Conservation (phyloP, 2,113 vertebrate genomes). For the Ceyx margarethae region DNA sequence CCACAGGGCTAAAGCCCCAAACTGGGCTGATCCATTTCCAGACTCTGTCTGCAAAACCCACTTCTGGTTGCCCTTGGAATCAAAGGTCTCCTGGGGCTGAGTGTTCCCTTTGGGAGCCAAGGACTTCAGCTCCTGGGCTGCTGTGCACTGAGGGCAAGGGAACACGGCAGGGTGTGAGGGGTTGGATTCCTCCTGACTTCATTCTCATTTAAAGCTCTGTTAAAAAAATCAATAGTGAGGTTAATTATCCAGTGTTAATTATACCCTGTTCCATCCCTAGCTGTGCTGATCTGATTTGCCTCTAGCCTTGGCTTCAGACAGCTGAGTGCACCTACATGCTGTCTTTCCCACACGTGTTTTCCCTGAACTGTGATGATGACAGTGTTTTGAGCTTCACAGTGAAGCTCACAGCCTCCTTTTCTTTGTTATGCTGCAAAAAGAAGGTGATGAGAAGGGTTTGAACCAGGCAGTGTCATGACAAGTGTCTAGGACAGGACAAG, state of each 20-base stretch:
- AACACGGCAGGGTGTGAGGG: accelerated
- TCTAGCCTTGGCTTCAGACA: neutral
- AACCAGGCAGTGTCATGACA: neutral
- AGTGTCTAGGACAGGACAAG: neutral
- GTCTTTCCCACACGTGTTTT: neutral
- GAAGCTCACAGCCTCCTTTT: neutral
- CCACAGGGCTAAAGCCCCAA: neutral
- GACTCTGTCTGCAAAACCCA: neutral
- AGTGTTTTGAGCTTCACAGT: neutral
- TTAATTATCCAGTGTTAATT: neutral
- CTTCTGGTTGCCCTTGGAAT: neutral
- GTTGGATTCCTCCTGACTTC: neutral
- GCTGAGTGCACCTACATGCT: neutral
- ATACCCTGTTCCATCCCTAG: neutral
- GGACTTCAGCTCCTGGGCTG: neutral
- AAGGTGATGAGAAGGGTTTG: neutral
- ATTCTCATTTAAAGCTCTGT: neutral
- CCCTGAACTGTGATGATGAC: neutral
- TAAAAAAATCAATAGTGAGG: neutral
- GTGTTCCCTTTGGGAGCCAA: neutral
- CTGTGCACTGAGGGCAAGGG: neutral
- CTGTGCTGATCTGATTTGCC: neutral
- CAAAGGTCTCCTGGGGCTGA: neutral
- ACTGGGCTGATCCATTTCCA: neutral
- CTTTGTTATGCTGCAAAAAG: neutral